These are phyloP conservation scores for Aradophagus sp. DNA, from an alignment of 1,140 invertebrate species.

Conservation along the genomic window DNA sequence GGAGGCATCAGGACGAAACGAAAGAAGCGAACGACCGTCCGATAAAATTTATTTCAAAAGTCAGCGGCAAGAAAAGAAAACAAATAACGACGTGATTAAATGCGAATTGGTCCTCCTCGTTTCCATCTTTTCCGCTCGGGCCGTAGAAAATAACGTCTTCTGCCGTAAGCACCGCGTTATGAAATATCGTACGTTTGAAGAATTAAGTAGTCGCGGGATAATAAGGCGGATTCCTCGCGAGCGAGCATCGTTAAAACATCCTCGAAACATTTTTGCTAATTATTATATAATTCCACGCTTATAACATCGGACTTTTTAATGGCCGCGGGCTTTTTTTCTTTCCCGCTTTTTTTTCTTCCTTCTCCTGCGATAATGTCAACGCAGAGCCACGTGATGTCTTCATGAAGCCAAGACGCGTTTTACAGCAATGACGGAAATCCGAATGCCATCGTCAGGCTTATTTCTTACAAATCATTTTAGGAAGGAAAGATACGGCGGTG, in stretches of 20 bases:
- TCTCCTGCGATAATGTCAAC: slow-evolving; percentile 21
- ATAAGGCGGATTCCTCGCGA: slow-evolving; percentile 21
- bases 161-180: slow-evolving; percentile 11
- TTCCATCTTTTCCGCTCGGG: no score
- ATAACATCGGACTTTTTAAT: slow-evolving; percentile 14
- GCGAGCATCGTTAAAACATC: slow-evolving; percentile 12
- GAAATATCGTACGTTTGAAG: slow-evolving; percentile 25
- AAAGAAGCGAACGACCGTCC: no score
- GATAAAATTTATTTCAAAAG: no score
- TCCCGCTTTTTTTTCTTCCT: no score
- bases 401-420: slow-evolving; percentile 9
- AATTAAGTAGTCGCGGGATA: slow-evolving; percentile 29
- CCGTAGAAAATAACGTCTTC: slow-evolving; percentile 16
- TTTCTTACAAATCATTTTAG: slow-evolving; percentile 21
- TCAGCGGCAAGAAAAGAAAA: no score
- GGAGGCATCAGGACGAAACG: no score
- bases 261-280: slow-evolving; percentile 34
- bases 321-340: slow-evolving; percentile 8
- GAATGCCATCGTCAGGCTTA: slow-evolving; percentile 19
- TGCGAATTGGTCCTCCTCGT: no score
- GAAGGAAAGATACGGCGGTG: no score
- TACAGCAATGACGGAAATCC: slow-evolving; percentile 19
- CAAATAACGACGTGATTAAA: no score
- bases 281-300: slow-evolving; percentile 22
- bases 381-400: slow-evolving; percentile 20